A percentile compares a stretch with the other conserved stretches of the same genome.
Evolutionary conservation across 2,797 vertebrate species (phyloP).

Genomic region (Podarcis lilfordi): DNA sequence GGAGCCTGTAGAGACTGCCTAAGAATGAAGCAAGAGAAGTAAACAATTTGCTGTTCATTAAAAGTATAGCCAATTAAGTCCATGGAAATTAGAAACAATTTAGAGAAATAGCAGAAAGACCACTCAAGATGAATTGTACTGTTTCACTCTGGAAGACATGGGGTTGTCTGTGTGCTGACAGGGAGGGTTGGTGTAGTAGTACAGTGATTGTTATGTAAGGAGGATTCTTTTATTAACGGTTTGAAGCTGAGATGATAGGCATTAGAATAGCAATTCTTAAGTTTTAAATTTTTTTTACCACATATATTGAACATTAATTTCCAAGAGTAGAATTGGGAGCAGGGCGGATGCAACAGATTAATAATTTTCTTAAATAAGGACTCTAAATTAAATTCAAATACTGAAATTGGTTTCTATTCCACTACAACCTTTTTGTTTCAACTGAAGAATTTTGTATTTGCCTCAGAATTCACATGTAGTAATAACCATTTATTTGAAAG

Average conservation of each 20-base stretch:
- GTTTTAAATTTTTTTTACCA: not conserved
- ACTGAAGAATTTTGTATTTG: not conserved
- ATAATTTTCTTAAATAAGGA: not conserved
- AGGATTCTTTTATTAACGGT: not conserved
- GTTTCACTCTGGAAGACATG: conserved; percentile 6
- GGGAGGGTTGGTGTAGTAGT: not conserved
- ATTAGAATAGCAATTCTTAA: not conserved
- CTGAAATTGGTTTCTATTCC: not conserved
- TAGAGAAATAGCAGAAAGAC: conserved; percentile 2
- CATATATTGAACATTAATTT: not conserved
- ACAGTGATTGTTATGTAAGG: not conserved
- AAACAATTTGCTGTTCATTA: conserved; percentile 21
- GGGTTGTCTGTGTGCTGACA: not conserved
- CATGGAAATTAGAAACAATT: not conserved
- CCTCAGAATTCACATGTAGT: not conserved
- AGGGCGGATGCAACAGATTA: no score
- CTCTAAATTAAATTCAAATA: not conserved
- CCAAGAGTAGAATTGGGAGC: no score
- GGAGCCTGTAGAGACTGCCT: not conserved
- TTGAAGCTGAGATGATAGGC: not conserved
- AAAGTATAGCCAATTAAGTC: conserved; percentile 1
- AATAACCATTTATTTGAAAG: not conserved
- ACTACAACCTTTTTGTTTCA: not conserved
- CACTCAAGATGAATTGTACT: not conserved
- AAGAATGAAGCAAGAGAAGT: not conserved